These are phyloP conservation scores for Actenoides hombroni DNA, from an alignment of 2,113 vertebrate genomes.

Conservation along the genomic window DNA sequence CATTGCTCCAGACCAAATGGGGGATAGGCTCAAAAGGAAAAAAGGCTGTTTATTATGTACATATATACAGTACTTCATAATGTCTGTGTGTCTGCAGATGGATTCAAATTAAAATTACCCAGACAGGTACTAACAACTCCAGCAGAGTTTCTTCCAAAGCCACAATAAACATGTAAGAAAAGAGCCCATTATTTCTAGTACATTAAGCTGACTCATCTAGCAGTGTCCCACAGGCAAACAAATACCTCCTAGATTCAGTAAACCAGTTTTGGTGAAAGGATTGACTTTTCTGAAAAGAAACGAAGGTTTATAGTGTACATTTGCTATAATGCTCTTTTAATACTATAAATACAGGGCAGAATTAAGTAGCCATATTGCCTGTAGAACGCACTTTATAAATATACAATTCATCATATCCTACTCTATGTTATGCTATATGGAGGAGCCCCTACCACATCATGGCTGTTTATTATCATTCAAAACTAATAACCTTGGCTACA, in stretches of 20 bases:
- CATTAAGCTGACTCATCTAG: neutral
- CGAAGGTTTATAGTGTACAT: neutral
- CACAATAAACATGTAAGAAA: neutral
- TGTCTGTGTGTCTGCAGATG: neutral
- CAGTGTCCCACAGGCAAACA: neutral
- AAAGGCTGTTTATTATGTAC: neutral
- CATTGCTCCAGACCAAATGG: neutral
- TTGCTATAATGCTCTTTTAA: neutral
- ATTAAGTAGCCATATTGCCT: neutral
- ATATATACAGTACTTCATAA: neutral
- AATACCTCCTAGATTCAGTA: neutral
- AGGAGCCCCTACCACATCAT: neutral
- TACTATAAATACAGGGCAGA: neutral
- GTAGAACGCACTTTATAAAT: neutral
- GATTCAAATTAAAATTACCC: neutral
- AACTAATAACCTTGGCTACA: neutral
- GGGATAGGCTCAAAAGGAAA: neutral
- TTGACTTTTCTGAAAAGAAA: neutral
- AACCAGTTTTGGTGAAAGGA: neutral
- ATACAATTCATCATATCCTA: neutral
- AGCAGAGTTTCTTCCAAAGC: neutral
- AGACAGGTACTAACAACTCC: neutral
- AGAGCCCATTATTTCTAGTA: neutral
- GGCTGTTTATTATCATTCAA: constrained; percentile 25
- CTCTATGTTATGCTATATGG: neutral